Evolutionary conservation across 2,888 invertebrate species (phyloP).

Genomic region (Anagyrus pseudococci): DNA sequence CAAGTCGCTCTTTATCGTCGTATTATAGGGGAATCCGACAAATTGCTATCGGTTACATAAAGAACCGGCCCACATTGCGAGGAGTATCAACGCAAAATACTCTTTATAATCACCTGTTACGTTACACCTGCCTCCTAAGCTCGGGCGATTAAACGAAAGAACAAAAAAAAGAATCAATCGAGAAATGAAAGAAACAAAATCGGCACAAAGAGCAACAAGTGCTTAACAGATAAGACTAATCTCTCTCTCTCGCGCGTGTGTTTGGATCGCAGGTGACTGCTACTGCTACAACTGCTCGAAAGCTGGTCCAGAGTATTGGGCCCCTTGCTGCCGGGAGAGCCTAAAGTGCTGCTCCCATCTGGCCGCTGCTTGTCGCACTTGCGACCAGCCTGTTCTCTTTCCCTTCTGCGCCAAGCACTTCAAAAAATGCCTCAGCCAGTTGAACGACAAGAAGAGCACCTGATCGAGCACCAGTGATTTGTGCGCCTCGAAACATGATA

Average conservation of each 20-base stretch:
- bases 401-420: conserved; percentile 60
- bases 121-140: no score
- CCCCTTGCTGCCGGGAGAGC: conserved; percentile 58
- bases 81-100: no score
- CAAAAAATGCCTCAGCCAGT: conserved; percentile 54
- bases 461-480: no score
- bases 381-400: conserved; percentile 56
- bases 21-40: no score
- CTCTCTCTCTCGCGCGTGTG: no score
- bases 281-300: conserved; percentile 57
- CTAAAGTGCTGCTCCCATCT: conserved; percentile 59
- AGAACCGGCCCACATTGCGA: no score
- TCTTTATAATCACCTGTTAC: no score
- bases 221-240: no score
- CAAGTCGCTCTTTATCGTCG: no score
- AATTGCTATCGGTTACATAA: no score
- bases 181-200: not conserved
- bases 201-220: no score
- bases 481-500: no score
- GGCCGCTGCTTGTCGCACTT: conserved; percentile 59
- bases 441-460: conserved; percentile 46
- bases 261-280: conserved; percentile 60
- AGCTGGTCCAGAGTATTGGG: conserved; percentile 58
- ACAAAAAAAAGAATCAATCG: not conserved
- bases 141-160: not conserved